These are phyloP conservation scores for Pantherophis vulpinus DNA, from an alignment of 2,797 vertebrate genomes.

Conservation along the genomic window DNA sequence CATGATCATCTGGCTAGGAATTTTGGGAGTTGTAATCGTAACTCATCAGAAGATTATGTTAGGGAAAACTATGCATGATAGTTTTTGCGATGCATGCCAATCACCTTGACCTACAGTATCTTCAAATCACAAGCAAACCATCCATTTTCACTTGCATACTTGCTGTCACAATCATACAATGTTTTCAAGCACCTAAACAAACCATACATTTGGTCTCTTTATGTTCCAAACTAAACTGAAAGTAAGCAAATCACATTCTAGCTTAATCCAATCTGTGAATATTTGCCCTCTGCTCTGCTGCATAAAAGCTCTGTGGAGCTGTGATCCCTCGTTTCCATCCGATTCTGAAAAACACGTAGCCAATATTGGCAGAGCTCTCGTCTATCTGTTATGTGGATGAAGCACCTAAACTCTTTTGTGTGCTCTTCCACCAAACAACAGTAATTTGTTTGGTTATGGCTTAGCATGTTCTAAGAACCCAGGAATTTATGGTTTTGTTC, in stretches of 20 bases:
- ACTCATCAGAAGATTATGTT: neutral
- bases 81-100: neutral
- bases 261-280: neutral
- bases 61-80: neutral
- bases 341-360: neutral
- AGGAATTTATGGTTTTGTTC: neutral
- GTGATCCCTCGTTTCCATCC: neutral
- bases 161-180: neutral
- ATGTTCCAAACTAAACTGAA: neutral
- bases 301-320: neutral
- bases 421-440: neutral
- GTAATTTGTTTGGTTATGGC: neutral
- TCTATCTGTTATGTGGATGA: neutral
- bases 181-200: neutral
- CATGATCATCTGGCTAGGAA: neutral
- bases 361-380: neutral
- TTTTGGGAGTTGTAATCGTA: neutral
- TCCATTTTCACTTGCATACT: neutral
- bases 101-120: neutral
- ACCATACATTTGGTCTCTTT: neutral
- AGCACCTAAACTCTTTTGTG: neutral
- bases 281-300: neutral
- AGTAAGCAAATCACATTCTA: neutral
- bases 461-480: neutral
- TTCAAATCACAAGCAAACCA: neutral